These are phyloP conservation scores for Macrostomum lignano DNA, from an alignment of 1,140 invertebrate species.

Conservation along the genomic window DNA sequence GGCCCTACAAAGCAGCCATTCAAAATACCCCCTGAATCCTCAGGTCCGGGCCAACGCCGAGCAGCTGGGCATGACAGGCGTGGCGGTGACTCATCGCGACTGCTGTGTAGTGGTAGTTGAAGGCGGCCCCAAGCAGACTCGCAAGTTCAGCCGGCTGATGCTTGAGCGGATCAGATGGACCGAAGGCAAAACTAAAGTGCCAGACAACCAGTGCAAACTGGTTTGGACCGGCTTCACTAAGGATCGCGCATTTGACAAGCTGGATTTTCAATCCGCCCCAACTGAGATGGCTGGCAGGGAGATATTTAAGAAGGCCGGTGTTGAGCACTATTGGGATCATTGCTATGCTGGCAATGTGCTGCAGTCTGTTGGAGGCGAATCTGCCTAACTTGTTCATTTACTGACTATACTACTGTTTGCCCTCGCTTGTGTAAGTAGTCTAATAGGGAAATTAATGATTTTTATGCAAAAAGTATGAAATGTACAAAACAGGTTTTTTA, in stretches of 20 bases:
- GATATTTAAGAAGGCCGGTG: constrained; percentile 66
- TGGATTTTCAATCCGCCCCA: constrained; percentile 73
- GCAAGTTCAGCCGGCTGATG: constrained; percentile 79
- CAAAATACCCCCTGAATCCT: too few species aligned
- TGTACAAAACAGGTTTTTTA: too few species aligned
- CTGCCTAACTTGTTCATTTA: background rate
- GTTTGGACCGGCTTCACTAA: constrained; percentile 44
- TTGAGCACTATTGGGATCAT: constrained; percentile 93
- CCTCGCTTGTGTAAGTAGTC: too few species aligned
- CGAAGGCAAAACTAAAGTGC: constrained; percentile 37
- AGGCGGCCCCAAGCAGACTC: constrained; percentile 75
- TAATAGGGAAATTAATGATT: too few species aligned
- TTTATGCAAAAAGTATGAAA: too few species aligned
- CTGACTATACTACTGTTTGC: too few species aligned
- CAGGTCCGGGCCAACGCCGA: constrained; percentile 86
- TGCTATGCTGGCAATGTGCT: constrained; percentile 67
- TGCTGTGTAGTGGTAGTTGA: constrained; percentile 90
- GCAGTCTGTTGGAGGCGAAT: constrained; percentile 18
- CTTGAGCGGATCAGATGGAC: constrained; percentile 81
- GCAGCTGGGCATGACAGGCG: constrained; percentile 76
- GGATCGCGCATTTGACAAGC: constrained; percentile 56
- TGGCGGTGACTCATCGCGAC: constrained; percentile 65
- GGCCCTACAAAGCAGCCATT: too few species aligned
- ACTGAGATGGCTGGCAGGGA: constrained; percentile 77
- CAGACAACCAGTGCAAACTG: constrained; percentile 9